Percentiles rank a stretch among this genome's conserved stretches.
These are phyloP conservation scores for Charanyca ferruginea DNA, from an alignment of 2,888 invertebrate genomes.

Conservation along the genomic window DNA sequence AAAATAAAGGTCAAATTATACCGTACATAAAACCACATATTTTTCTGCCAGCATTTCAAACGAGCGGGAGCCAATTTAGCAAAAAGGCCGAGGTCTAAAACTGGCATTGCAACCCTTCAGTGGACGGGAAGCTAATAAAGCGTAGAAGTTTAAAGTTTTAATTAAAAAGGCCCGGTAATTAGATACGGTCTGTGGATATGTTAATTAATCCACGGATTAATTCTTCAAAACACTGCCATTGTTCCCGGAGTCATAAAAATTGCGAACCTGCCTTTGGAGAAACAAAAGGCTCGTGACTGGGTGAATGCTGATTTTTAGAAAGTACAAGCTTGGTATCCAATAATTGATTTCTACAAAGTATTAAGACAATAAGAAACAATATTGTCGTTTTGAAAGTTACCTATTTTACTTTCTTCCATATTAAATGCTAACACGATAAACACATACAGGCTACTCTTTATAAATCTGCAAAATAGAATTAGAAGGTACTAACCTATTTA, in stretches of 20 bases:
- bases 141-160: slow-evolving; percentile 85
- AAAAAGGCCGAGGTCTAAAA: slow-evolving; percentile 50
- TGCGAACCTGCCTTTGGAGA: slow-evolving; percentile 68
- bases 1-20: slow-evolving; percentile 7
- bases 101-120: slow-evolving; percentile 60
- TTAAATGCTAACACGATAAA: background rate
- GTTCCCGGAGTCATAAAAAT: slow-evolving; percentile 84
- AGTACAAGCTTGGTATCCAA: background rate
- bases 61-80: slow-evolving; percentile 51
- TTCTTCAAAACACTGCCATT: slow-evolving; percentile 88
- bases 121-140: slow-evolving; percentile 83
- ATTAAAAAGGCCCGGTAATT: slow-evolving; percentile 89
- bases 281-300: slow-evolving; percentile 56
- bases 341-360: background rate
- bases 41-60: slow-evolving; percentile 43
- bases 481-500: too few species aligned
- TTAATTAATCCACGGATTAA: slow-evolving; percentile 89
- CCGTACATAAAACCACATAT: slow-evolving; percentile 27
- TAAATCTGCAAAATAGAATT: too few species aligned
- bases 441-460: background rate
- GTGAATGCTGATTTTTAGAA: slow-evolving; percentile 18
- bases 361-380: background rate
- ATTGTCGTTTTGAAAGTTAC: too few species aligned
- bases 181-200: slow-evolving; percentile 87
- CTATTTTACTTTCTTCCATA: too few species aligned